Evolutionary conservation across 1,140 invertebrate genomes (phyloP), one percentile per base, ranked within the genome.

Genomic region (Drosophila elegans): DNA sequence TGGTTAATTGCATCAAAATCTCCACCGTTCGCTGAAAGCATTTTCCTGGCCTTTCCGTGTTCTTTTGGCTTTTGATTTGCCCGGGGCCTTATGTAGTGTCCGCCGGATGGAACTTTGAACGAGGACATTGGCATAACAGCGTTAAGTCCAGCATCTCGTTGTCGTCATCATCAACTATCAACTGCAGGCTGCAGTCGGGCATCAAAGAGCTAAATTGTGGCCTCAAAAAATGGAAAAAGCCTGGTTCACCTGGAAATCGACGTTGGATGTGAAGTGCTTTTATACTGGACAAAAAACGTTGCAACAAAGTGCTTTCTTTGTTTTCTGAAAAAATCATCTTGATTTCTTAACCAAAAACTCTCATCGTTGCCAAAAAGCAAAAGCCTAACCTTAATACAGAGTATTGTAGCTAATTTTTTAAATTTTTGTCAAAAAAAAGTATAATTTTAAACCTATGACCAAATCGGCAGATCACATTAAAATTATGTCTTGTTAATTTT

Each of bases 1-100:
- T 13, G 74, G 74, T 77, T 78, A 78, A 78, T 78, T 78, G 74
- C 74, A 78, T 78, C 74, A 78, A 78, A 78, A 77, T 69, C 74
- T 69, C 32, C 16, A 38, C 74, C 67, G 72, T 59, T 75, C 64
- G 49, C 12, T 72, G 44, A 55, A 34, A 71, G 66, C 42, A 41
- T 55, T 51, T 44, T 16, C 21, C 13, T 25, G 13, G 25, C 64
- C 11, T 5, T 9, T 34, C n/a, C 9, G n/a, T 39, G 46, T 52
- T 60, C 48, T 39, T 76, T 68, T 67, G 54, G 42, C 55, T 38
- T 77, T 77, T 67, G 55, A 77, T 51, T 62, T 62, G 66, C 45
- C 45, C 36, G 16, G 21, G 74, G 64, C 64, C 39, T 44, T 51
- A 16, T 45, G 29, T 36, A 75, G 53, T 39, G 72, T 59, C 53